phyloP scores from a whole-genome alignment of 2,888 invertebrate species.

The Chrysodeixis includens region DNA sequence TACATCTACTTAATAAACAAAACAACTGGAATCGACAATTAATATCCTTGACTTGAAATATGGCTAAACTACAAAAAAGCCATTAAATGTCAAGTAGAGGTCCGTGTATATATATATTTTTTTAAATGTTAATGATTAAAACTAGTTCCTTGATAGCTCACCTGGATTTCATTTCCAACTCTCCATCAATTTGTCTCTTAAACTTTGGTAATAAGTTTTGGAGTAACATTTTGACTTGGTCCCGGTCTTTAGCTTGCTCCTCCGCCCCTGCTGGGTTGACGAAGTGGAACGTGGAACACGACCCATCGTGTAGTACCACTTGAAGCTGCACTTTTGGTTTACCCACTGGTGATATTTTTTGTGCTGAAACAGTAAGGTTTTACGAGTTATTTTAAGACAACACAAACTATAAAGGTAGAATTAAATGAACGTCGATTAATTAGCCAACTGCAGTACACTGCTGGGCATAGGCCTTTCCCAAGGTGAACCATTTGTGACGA shows the following conservation, averaged over 20 bases:
- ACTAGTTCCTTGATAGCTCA: slow-evolving; percentile 64
- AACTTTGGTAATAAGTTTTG: slow-evolving; percentile 98
- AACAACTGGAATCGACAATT: too few species aligned
- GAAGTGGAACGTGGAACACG: slow-evolving; percentile 99
- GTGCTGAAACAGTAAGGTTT: slow-evolving; percentile 89
- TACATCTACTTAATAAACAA: too few species aligned
- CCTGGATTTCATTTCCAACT: slow-evolving; percentile 96
- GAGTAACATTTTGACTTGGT: slow-evolving; percentile 97
- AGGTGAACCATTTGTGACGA: too few species aligned
- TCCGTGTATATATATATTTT: too few species aligned
- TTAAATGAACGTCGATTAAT: too few species aligned
- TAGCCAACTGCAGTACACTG: too few species aligned
- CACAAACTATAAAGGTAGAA: too few species aligned
- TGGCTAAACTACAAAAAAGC: too few species aligned
- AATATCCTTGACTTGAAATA: too few species aligned
- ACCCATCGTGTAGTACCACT: slow-evolving; percentile 97
- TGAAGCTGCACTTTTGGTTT: slow-evolving; percentile 99
- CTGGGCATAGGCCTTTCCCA: too few species aligned
- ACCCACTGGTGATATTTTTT: slow-evolving; percentile 98
- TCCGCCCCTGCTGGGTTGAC: slow-evolving; percentile 95
- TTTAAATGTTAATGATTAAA: background rate
- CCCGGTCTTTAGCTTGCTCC: slow-evolving; percentile 96
- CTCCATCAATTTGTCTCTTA: slow-evolving; percentile 96
- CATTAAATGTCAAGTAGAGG: too few species aligned
- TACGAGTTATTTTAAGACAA: too few species aligned